Evolutionary conservation across 2,888 invertebrate species (phyloP).

Genomic region (Dascillus cervinus): DNA sequence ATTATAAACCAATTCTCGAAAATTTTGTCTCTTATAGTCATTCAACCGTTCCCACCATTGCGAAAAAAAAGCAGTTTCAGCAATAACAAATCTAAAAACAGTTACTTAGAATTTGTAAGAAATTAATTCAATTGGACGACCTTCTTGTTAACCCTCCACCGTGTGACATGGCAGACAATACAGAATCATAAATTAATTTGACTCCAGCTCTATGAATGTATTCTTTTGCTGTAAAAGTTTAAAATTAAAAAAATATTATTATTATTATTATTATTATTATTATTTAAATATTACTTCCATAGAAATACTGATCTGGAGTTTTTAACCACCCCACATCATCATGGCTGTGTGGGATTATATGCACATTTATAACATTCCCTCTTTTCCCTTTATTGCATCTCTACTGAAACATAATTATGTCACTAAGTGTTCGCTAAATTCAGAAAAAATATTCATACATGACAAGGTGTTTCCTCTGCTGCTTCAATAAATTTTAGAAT

Average conservation of each 20-base stretch:
- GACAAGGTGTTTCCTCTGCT: too few species aligned
- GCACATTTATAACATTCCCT: too few species aligned
- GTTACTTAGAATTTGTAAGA: too few species aligned
- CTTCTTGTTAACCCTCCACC: too few species aligned
- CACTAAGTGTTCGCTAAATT: too few species aligned
- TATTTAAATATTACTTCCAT: slow-evolving; percentile 5
- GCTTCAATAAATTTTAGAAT: too few species aligned
- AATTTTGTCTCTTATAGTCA: slow-evolving; percentile 45
- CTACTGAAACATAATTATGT: too few species aligned
- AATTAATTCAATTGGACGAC: too few species aligned
- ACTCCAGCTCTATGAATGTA: slow-evolving; percentile 73
- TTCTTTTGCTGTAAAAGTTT: slow-evolving; percentile 4
- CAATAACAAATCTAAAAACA: slow-evolving; percentile 67
- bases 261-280: too few species aligned
- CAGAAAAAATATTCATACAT: too few species aligned
- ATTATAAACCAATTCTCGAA: slow-evolving; percentile 52
- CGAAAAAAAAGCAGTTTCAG: slow-evolving; percentile 73
- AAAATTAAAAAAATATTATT: too few species aligned
- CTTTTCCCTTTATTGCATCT: too few species aligned
- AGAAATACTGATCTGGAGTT: slow-evolving; percentile 59
- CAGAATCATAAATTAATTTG: slow-evolving; percentile 84
- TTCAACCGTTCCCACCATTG: slow-evolving; percentile 71
- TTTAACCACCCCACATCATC: slow-evolving; percentile 85
- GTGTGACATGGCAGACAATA: slow-evolving; percentile 63
- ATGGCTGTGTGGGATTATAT: slow-evolving; percentile 72